A percentile compares a stretch with the other conserved stretches of the same genome.
Evolutionary conservation across 2,113 vertebrate genomes (phyloP).

Genomic region (Taurulus bubalis): DNA sequence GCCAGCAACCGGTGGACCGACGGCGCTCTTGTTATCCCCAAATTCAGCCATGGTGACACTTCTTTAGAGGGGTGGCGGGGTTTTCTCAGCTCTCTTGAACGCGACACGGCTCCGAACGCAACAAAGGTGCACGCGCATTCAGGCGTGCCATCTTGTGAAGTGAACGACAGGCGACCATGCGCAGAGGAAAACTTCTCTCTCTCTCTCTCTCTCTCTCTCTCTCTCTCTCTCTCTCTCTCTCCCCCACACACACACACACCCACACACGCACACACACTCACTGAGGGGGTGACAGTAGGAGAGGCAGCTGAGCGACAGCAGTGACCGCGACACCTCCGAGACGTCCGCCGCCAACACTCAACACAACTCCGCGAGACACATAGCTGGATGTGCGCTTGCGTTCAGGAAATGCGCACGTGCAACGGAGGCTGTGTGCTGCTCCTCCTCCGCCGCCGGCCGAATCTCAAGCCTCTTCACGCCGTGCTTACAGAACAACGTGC

Average conservation of each 20-base stretch:
- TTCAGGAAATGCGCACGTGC: conserved; percentile 32
- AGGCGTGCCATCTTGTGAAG: conserved; percentile 58
- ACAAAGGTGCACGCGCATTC: conserved; percentile 32
- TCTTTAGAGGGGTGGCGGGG: background rate
- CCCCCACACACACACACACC: conserved; percentile 14
- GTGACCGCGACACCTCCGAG: conserved; percentile 57
- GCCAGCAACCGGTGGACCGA: conserved; percentile 60
- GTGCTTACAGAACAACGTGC: background rate
- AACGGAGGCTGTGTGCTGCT: background rate
- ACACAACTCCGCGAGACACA: conserved; percentile 13
- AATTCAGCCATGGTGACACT: conserved; percentile 73
- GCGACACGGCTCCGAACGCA: conserved; percentile 22
- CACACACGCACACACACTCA: background rate
- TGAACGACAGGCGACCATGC: conserved; percentile 22
- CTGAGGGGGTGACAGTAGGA: background rate
- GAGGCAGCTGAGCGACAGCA: conserved; percentile 45
- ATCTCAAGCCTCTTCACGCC: background rate
- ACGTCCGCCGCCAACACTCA: conserved; percentile 15
- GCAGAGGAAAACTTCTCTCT: conserved; percentile 63
- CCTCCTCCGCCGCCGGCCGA: background rate
- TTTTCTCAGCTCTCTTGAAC: conserved; percentile 21
- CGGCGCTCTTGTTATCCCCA: conserved; percentile 60
- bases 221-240: conserved; percentile 46
- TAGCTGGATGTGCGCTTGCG: conserved; percentile 55
- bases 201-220: conserved; percentile 37